These are phyloP conservation scores for Coleophora deauratella DNA, from an alignment of 2,888 invertebrate genomes.

Conservation along the genomic window DNA sequence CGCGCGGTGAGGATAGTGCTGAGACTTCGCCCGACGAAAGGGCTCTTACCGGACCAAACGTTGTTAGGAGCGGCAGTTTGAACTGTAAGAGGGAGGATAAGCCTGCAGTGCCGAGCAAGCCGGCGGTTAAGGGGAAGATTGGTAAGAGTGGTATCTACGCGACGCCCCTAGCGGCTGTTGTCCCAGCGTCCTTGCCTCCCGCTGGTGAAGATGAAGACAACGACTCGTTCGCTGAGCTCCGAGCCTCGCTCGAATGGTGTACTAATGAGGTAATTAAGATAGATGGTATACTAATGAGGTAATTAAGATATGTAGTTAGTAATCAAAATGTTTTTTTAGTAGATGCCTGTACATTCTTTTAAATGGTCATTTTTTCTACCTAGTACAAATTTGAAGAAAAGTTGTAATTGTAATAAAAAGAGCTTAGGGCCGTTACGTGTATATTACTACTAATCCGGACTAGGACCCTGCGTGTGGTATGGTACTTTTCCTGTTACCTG, in stretches of 20 bases:
- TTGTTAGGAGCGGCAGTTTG: slow-evolving; percentile 26
- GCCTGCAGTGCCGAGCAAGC: slow-evolving; percentile 80
- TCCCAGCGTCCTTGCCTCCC: slow-evolving; percentile 35
- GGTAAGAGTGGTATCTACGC: slow-evolving; percentile 81
- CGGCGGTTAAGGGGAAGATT: slow-evolving; percentile 76
- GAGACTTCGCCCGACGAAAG: slow-evolving; percentile 46
- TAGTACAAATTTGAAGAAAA: too few species aligned
- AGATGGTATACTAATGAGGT: slow-evolving; percentile 70
- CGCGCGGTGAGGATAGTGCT: slow-evolving; percentile 32
- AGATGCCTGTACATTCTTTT: not conserved
- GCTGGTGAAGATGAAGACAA: slow-evolving; percentile 58
- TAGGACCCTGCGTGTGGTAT: too few species aligned
- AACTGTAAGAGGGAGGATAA: slow-evolving; percentile 41
- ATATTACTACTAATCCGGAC: too few species aligned
- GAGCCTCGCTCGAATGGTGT: slow-evolving; percentile 78
- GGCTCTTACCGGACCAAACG: slow-evolving; percentile 7
- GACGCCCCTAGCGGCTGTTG: slow-evolving; percentile 76
- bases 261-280: slow-evolving; percentile 43
- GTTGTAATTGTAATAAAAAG: too few species aligned
- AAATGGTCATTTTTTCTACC: not conserved
- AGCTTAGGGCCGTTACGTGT: too few species aligned
- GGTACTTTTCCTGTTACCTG: too few species aligned
- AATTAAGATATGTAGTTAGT: slow-evolving; percentile 50
- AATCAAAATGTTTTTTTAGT: too few species aligned
- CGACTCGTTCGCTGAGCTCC: slow-evolving; percentile 56